Base-by-base conservation (phyloP, 2,797 vertebrate species). In the Poeciliopsis infans region DNA sequence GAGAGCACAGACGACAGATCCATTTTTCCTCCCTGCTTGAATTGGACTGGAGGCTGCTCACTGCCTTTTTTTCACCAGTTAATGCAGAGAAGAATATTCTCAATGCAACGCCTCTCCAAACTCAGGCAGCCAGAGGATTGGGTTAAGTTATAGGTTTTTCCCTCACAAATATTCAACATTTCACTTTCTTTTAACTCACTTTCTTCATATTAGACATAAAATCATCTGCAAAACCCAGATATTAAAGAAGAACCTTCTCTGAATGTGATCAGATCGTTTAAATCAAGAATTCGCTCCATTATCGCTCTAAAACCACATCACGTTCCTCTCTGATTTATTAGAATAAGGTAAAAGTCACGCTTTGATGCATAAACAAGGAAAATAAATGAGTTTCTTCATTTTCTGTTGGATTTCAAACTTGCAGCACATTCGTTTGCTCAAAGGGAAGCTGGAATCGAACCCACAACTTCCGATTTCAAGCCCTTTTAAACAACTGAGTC, bases 1-100 rank as follows among this genome's bases (percentile, higher is more conserved):
- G 11, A 87, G 80, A 82, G 83, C 84, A 81, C 72, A 82, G 64
- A 87, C 64, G 71, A 84, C 72, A 86, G 81, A 51, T 79, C 74
- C 74, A 33, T 84, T 84, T 79, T 79, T 81, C n/a, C 6, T 18
- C 36, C 49, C 46, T 57, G 46, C 74, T 70, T 77, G 51, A 85
- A 85, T 76, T 86, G 83, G 64, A 51, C 81, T 87, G 77, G 33
- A 84, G 53, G 74, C 51, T 69, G 79, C 78, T 82, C 77, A 69
- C 75, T 61, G 84, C 74, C 80, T 46, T 47, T 59, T 77, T 61
- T 16, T 79, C 43, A 47, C 36, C 66, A 77, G 31, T 47, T 72
- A 55, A 88, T 74, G 28, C 57, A 83, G 72, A 81, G 49, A 68
- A 81, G 46, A 73, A 69, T 69, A 73, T 80, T 83, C 49, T 82